A percentile compares a stretch with the other conserved stretches of the same genome.
These are phyloP conservation scores for Drosophila birchii DNA, from an alignment of 2,888 invertebrate genomes.

Conservation along the genomic window DNA sequence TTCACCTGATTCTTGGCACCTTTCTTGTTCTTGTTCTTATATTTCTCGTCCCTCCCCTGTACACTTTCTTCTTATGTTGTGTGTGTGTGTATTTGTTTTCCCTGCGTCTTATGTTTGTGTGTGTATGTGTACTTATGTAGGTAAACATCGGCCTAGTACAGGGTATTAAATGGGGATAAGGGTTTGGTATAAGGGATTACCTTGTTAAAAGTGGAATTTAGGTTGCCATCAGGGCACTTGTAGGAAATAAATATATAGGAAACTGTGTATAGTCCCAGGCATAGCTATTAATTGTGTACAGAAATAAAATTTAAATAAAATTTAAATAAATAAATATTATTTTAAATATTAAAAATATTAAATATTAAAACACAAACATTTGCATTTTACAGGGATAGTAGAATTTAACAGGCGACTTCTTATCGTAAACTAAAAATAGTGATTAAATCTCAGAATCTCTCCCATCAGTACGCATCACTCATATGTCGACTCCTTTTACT, in stretches of 20 bases:
- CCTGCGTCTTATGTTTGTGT: constrained; percentile 17
- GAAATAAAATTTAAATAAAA: neutral
- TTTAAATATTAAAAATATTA: too few species aligned
- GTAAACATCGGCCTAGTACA: constrained; percentile 56
- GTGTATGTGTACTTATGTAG: constrained; percentile 47
- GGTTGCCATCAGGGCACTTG: constrained; percentile 2
- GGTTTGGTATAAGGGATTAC: neutral
- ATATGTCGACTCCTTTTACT: constrained; percentile 1
- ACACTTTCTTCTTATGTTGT: neutral
- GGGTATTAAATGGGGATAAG: constrained; percentile 31
- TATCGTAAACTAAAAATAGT: neutral
- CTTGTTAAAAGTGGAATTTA: constrained; percentile 3
- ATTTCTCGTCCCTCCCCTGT: neutral
- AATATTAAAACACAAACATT: neutral
- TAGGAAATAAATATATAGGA: too few species aligned
- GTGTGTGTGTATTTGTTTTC: constrained; percentile 42
- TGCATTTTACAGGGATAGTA: neutral
- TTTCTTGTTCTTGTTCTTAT: constrained; percentile 12
- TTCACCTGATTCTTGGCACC: constrained; percentile 25
- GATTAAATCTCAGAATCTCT: neutral
- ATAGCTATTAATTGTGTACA: neutral
- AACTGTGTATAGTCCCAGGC: too few species aligned
- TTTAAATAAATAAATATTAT: too few species aligned
- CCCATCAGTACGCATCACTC: constrained; percentile 1
- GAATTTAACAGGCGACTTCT: neutral